Evolutionary conservation across 2,888 invertebrate species (phyloP).

Genomic region (Volucella zonaria): DNA sequence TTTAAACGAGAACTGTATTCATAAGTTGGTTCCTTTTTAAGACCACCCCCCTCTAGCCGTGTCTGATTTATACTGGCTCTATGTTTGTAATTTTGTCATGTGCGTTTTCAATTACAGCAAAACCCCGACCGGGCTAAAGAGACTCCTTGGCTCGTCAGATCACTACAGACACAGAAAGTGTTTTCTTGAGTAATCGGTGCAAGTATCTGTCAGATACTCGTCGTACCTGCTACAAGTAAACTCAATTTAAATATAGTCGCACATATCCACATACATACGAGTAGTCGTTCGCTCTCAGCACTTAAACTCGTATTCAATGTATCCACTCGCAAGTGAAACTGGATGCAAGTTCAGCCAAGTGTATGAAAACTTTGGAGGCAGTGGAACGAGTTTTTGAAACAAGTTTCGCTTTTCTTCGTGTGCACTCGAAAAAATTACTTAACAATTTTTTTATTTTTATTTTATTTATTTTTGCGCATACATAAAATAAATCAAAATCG

Average conservation of each 20-base stretch:
- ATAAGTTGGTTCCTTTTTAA: slow-evolving; percentile 19
- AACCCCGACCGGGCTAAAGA: neutral
- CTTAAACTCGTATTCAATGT: too few relatives aligned
- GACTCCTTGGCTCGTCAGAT: neutral
- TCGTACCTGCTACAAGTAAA: neutral
- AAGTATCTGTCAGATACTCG: slow-evolving; percentile 44
- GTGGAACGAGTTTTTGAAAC: slow-evolving; percentile 55
- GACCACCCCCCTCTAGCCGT: neutral
- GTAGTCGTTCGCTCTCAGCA: too few relatives aligned
- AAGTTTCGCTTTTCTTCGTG: slow-evolving; percentile 63
- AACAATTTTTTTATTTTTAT: slow-evolving; percentile 9
- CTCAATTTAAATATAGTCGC: slow-evolving; percentile 37
- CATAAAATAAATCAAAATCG: slow-evolving; percentile 18
- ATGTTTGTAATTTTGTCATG: slow-evolving; percentile 31
- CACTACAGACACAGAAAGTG: slow-evolving; percentile 29
- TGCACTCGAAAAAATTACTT: slow-evolving; percentile 32
- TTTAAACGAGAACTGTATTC: neutral
- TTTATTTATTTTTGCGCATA: too few relatives aligned
- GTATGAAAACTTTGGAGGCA: slow-evolving; percentile 7
- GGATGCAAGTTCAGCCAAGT: neutral
- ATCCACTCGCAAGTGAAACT: slow-evolving; percentile 1
- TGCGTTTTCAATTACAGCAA: slow-evolving; percentile 37
- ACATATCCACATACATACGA: neutral
- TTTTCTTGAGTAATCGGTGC: slow-evolving; percentile 44
- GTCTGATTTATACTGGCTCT: neutral